phyloP scores from a whole-genome alignment of 1,140 invertebrate species.

The Lycorma delicatula region DNA sequence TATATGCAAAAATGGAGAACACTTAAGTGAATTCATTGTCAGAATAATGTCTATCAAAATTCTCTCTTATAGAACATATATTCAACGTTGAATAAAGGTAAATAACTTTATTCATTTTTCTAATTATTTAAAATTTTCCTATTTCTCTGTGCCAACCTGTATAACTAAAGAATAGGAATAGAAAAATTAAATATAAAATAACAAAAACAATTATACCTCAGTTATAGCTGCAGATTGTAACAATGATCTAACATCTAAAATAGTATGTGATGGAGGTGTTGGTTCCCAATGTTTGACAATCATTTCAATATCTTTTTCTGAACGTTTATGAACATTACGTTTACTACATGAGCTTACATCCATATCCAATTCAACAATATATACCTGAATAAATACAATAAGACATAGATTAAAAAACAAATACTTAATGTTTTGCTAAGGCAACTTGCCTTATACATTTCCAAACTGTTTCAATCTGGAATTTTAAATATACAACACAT shows the following conservation, averaged over 20 bases:
- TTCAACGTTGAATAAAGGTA: too few relatives aligned
- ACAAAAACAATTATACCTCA: constrained; percentile 42
- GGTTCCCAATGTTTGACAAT: constrained; percentile 68
- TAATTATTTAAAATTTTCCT: neutral
- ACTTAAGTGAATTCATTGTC: too few relatives aligned
- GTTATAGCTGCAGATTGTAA: constrained; percentile 68
- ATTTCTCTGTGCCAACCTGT: neutral
- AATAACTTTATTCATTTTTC: too few relatives aligned
- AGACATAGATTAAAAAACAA: too few relatives aligned
- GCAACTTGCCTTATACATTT: too few relatives aligned
- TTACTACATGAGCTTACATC: constrained; percentile 67
- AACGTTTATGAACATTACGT: constrained; percentile 76
- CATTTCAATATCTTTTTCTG: constrained; percentile 65
- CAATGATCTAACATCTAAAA: constrained; percentile 68
- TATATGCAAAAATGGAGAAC: too few relatives aligned
- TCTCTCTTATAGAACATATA: too few relatives aligned
- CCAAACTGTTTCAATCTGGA: too few relatives aligned
- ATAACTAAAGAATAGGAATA: neutral
- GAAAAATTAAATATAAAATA: constrained; percentile 6
- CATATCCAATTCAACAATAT: constrained; percentile 78
- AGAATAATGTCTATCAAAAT: too few relatives aligned
- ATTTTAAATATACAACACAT: too few relatives aligned
- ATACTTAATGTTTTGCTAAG: too few relatives aligned
- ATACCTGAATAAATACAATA: too few relatives aligned
- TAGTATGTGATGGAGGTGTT: constrained; percentile 56